These are phyloP conservation scores for Taenioides sp. DNA, from an alignment of 2,797 vertebrate genomes.

Conservation along the genomic window DNA sequence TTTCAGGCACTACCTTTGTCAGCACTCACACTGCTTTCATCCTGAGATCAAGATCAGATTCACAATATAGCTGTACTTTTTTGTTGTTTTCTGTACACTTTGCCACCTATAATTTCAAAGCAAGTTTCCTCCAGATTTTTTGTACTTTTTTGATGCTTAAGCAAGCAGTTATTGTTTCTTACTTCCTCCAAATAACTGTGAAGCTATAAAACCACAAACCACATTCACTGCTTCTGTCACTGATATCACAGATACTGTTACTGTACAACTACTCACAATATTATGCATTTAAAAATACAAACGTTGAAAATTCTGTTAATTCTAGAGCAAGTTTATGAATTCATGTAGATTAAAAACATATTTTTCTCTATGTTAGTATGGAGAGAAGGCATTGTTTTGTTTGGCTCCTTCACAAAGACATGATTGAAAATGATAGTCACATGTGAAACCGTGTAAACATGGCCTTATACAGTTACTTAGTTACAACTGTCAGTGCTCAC, in stretches of 20 bases:
- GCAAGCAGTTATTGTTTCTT: background rate
- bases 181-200: background rate
- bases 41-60: background rate
- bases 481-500: conserved; percentile 47
- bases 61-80: background rate
- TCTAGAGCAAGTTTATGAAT: background rate
- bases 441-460: conserved; percentile 10
- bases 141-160: background rate
- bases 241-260: too few species aligned
- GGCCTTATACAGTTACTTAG: conserved; percentile 27
- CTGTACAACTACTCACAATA: too few species aligned
- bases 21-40: background rate
- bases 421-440: background rate
- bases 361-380: too few species aligned
- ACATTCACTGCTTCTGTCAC: too few species aligned
- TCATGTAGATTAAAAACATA: background rate
- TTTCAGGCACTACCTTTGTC: conserved; percentile 29
- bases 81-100: background rate
- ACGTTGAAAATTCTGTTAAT: too few species aligned
- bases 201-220: too few species aligned
- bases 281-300: too few species aligned
- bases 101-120: background rate
- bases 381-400: conserved; percentile 1
- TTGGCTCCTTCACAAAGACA: background rate
- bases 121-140: background rate